These are phyloP conservation scores for Bicyclus anynana DNA, from an alignment of 1,140 invertebrate species.

Conservation along the genomic window DNA sequence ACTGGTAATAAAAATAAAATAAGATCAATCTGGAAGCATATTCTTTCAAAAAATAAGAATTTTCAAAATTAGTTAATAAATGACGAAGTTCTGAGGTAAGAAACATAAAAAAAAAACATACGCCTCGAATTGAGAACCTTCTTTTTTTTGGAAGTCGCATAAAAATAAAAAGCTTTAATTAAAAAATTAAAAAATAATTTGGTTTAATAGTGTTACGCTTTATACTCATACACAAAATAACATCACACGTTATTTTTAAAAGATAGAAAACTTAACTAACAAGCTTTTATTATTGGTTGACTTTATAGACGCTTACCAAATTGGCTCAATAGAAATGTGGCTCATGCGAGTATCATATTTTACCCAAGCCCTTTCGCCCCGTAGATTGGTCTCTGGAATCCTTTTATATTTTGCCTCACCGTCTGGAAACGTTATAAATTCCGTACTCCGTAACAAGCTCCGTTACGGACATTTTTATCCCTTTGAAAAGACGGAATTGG, in stretches of 20 bases:
- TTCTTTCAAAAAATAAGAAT: too few species aligned
- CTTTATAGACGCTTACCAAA: slow-evolving; percentile 9
- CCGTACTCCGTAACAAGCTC: background rate
- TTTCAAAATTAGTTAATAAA: too few species aligned
- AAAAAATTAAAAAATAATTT: too few species aligned
- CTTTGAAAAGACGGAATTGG: background rate
- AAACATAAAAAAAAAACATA: too few species aligned
- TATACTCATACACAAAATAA: background rate
- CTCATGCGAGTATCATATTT: slow-evolving; percentile 17
- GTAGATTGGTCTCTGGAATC: slow-evolving; percentile 16
- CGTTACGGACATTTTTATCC: slow-evolving; percentile 1
- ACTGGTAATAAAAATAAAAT: too few species aligned
- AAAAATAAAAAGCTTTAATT: too few species aligned
- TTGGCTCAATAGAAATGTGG: slow-evolving; percentile 15
- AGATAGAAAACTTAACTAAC: background rate
- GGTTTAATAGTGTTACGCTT: too few species aligned
- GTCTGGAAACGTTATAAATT: slow-evolving; percentile 17
- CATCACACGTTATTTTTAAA: background rate
- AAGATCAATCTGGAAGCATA: too few species aligned
- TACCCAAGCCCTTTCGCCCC: slow-evolving; percentile 14
- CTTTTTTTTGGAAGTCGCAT: too few species aligned
- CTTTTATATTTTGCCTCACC: slow-evolving; percentile 14
- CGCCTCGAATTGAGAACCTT: too few species aligned
- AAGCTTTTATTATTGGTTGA: slow-evolving; percentile 2
- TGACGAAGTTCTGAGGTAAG: too few species aligned